Evolutionary conservation across 2,888 invertebrate genomes (phyloP).

Genomic region (Ormyrus rosae): DNA sequence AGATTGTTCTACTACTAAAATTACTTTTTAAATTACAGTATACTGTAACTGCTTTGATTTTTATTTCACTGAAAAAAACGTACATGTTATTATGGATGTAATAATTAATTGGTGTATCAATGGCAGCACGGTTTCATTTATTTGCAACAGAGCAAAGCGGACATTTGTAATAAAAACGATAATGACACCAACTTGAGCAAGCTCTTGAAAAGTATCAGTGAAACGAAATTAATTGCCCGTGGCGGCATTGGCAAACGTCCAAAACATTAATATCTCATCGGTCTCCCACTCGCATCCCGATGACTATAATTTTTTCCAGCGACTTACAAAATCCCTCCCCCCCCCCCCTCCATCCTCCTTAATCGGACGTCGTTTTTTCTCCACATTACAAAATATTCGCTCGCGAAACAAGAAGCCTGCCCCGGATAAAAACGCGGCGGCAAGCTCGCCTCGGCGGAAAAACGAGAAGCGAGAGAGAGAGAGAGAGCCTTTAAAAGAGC

Average conservation of each 20-base stretch:
- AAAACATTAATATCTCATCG: constrained; percentile 22
- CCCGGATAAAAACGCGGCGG: background rate
- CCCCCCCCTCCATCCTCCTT: background rate
- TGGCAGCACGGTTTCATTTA: too few relatives aligned
- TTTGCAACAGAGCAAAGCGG: too few relatives aligned
- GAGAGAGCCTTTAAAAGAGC: constrained; percentile 35
- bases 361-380: constrained; percentile 57
- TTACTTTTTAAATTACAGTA: too few relatives aligned
- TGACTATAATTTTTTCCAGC: constrained; percentile 44
- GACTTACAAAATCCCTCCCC: constrained; percentile 28
- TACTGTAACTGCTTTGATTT: too few relatives aligned
- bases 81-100: too few relatives aligned
- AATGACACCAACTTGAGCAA: constrained; percentile 6
- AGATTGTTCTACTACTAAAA: too few relatives aligned
- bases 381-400: constrained; percentile 32
- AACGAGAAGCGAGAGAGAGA: constrained; percentile 15
- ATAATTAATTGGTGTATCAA: too few relatives aligned
- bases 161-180: constrained; percentile 39
- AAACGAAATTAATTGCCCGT: constrained; percentile 36
- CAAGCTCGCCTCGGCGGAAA: background rate
- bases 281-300: background rate
- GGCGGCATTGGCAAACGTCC: constrained; percentile 23
- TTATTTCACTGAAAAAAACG: too few relatives aligned
- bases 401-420: constrained; percentile 26
- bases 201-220: background rate